Conservation (phyloP, 2,797 vertebrate genomes). For the Myotis pilosus region DNA sequence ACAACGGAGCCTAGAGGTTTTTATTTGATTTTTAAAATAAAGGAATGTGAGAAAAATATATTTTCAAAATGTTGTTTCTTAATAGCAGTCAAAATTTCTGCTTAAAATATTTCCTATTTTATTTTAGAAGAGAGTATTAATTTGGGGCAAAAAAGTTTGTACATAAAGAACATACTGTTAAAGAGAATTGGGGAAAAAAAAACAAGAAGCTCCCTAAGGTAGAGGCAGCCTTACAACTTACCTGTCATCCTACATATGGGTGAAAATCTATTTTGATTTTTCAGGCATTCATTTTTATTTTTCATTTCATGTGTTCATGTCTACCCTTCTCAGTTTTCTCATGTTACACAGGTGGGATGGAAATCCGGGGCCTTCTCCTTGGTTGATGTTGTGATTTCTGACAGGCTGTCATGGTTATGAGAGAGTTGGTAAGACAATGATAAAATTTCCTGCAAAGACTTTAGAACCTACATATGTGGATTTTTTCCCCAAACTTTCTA, state of each 20-base stretch:
- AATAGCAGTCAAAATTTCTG: background rate
- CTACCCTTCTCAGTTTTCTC: background rate
- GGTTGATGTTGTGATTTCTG: accelerated
- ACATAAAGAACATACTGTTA: no score
- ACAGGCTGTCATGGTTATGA: background rate
- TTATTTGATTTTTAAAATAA: background rate
- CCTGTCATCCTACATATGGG: accelerated
- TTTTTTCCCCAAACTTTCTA: background rate
- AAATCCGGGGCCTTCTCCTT: accelerated
- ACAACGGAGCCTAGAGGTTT: background rate
- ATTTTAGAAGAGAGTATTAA: background rate
- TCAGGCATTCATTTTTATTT: background rate
- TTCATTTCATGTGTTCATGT: background rate
- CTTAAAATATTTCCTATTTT: background rate
- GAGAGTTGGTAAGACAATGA: background rate
- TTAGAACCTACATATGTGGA: background rate
- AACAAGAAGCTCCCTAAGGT: accelerated
- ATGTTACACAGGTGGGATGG: accelerated
- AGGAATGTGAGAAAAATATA: background rate
- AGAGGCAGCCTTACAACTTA: background rate
- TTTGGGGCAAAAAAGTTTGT: background rate
- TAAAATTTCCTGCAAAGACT: background rate
- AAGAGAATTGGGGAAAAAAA: background rate
- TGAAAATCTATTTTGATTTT: background rate
- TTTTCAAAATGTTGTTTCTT: background rate